Evolutionary conservation across 2,797 vertebrate species (phyloP).

Genomic region (Mareca strepera): DNA sequence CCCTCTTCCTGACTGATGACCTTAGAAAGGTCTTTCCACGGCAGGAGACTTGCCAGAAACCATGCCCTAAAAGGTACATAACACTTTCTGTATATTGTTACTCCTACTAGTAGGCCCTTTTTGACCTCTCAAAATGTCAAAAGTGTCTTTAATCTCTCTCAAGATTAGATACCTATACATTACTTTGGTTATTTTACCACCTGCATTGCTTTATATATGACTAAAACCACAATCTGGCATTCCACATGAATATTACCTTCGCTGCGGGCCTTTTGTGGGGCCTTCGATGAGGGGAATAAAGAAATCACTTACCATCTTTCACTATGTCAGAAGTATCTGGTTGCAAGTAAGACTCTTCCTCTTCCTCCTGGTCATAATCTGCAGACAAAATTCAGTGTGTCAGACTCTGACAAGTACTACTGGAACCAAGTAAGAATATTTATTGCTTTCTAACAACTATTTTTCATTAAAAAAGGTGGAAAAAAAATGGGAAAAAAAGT

Average conservation of each 20-base stretch:
- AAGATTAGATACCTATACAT: not conserved
- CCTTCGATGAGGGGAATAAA: not conserved
- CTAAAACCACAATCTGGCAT: not conserved
- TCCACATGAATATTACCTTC: not conserved
- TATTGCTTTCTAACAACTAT: not conserved
- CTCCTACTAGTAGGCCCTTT: not conserved
- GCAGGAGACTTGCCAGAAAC: not conserved
- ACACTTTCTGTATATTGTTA: not conserved
- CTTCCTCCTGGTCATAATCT: constrained; percentile 88
- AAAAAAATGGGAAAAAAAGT: not conserved
- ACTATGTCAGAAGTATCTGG: constrained; percentile 80
- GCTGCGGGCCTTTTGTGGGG: not conserved
- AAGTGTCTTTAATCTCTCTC: not conserved
- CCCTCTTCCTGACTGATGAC: not conserved
- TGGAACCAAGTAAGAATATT: not conserved
- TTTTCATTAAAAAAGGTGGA: not conserved
- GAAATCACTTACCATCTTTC: constrained; percentile 71
- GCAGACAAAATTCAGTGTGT: constrained; percentile 8
- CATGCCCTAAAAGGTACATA: not conserved
- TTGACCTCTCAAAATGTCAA: not conserved
- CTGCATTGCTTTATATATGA: not conserved
- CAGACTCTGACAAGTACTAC: not conserved
- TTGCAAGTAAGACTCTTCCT: constrained; percentile 88
- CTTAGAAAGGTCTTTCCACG: not conserved
- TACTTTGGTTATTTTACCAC: not conserved